These are phyloP conservation scores for Trichoplusia ni DNA, from an alignment of 1,140 invertebrate genomes.

Conservation along the genomic window DNA sequence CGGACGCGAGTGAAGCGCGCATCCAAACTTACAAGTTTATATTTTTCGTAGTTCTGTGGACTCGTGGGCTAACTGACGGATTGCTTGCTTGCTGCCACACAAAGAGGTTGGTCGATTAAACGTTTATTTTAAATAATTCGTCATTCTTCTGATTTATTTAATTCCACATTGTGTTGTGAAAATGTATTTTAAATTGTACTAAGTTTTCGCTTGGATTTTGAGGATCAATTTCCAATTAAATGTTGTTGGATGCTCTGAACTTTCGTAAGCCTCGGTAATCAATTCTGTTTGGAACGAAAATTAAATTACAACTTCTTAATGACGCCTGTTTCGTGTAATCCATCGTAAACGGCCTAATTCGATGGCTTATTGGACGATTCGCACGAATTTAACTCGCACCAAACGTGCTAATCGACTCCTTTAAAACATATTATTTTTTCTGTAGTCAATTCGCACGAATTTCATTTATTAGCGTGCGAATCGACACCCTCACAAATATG, in stretches of 20 bases:
- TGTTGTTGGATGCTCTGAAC: neutral
- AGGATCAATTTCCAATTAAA: slow-evolving; percentile 15
- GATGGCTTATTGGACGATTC: too few relatives aligned
- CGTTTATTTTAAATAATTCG: neutral
- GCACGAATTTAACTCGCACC: too few relatives aligned
- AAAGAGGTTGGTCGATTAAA: slow-evolving; percentile 21
- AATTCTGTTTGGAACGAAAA: neutral
- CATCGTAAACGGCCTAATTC: too few relatives aligned
- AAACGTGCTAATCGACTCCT: too few relatives aligned
- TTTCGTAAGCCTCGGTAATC: neutral
- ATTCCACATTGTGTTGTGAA: neutral
- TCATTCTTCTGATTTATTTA: neutral
- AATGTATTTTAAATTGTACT: neutral
- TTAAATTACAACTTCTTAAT: neutral
- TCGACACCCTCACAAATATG: too few relatives aligned
- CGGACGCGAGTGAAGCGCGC: neutral
- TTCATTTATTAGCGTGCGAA: too few relatives aligned
- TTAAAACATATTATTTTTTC: too few relatives aligned
- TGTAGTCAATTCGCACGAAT: too few relatives aligned
- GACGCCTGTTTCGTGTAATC: neutral
- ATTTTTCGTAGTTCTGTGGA: slow-evolving; percentile 22
- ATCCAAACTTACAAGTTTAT: neutral
- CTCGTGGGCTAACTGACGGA: slow-evolving; percentile 11
- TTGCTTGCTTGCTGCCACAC: slow-evolving; percentile 10
- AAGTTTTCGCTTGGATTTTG: neutral